These are phyloP conservation scores for Perccottus glenii DNA, from an alignment of 2,113 vertebrate species.

Conservation along the genomic window DNA sequence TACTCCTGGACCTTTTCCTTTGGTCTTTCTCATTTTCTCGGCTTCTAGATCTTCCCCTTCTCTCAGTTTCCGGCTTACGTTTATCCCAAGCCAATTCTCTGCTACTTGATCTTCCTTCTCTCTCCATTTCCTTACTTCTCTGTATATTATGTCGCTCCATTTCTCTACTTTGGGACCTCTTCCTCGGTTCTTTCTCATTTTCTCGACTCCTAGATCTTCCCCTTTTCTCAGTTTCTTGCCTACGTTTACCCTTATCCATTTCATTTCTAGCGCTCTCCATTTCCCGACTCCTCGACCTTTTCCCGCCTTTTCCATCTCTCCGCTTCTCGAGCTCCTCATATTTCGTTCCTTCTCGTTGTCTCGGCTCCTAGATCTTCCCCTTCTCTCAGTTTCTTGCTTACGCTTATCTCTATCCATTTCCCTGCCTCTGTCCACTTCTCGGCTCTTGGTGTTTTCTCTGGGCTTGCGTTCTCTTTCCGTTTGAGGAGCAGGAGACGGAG, in stretches of 20 bases:
- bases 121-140: slow-evolving; percentile 27
- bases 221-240: slow-evolving; percentile 22
- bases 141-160: slow-evolving; percentile 13
- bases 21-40: slow-evolving; percentile 4
- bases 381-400: slow-evolving; percentile 22
- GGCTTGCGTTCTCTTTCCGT: neutral
- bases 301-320: neutral
- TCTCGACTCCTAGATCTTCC: slow-evolving; percentile 29
- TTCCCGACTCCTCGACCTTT: neutral
- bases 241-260: slow-evolving; percentile 14
- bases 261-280: neutral
- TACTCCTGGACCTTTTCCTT: neutral
- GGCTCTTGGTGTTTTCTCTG: neutral
- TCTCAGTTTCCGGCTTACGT: slow-evolving; percentile 19
- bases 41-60: slow-evolving; percentile 31
- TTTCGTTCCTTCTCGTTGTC: slow-evolving; percentile 11
- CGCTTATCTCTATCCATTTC: slow-evolving; percentile 14
- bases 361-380: slow-evolving; percentile 26
- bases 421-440: neutral
- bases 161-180: slow-evolving; percentile 25
- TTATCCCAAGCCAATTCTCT: slow-evolving; percentile 13
- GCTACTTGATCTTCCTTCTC: slow-evolving; percentile 11
- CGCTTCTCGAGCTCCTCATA: neutral
- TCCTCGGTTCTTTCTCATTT: slow-evolving; percentile 3
- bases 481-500: slow-evolving; percentile 49